These are phyloP conservation scores for Megaptera novaeangliae DNA, from an alignment of 2,113 vertebrate genomes.

Conservation along the genomic window DNA sequence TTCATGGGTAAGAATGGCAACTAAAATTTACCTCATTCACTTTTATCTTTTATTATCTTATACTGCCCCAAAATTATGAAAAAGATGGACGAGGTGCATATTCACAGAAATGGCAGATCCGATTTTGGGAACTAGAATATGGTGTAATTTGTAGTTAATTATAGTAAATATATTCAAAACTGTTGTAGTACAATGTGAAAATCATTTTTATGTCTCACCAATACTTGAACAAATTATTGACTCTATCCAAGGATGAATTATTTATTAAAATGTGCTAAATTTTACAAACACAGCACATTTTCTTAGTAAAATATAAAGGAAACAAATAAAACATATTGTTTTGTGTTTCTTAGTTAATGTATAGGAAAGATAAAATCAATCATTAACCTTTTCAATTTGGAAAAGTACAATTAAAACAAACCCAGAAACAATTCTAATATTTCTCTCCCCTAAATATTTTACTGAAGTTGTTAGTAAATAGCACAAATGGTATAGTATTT, in stretches of 20 bases:
- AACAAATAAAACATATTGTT: neutral
- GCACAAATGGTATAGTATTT: neutral
- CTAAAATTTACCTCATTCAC: neutral
- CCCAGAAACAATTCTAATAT: neutral
- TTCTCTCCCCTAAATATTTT: neutral
- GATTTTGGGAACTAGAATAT: neutral
- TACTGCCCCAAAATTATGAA: neutral
- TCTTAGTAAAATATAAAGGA: neutral
- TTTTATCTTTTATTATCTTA: neutral
- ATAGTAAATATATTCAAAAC: neutral
- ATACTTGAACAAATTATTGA: neutral
- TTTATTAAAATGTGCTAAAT: neutral
- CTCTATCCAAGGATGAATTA: neutral
- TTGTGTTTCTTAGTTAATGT: neutral
- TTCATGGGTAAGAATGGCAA: neutral
- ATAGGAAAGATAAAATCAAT: neutral
- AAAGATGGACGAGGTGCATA: neutral
- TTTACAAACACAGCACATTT: neutral
- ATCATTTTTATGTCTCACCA: neutral
- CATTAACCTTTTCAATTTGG: neutral
- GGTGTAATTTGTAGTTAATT: neutral
- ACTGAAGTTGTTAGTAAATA: neutral
- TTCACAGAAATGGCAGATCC: neutral
- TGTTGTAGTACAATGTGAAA: neutral
- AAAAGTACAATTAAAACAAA: conserved; percentile 1